Evolutionary conservation across 2,797 vertebrate species (phyloP), one percentile per base, ranked within the genome.

Genomic region (Cryptoblepharus egeriae): DNA sequence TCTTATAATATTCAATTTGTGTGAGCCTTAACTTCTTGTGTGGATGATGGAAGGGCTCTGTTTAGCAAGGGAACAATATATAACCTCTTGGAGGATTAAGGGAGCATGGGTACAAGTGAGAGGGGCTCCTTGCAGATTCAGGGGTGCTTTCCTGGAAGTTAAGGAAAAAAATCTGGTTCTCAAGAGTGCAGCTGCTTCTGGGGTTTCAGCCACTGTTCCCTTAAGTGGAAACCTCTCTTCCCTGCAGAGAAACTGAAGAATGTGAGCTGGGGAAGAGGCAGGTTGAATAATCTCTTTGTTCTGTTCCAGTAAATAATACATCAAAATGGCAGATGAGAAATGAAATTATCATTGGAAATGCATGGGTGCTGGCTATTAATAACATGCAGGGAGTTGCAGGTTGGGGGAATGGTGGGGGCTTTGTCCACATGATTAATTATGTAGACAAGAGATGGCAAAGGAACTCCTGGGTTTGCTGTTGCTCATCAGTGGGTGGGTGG

Each of bases 281-380:
- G 5, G 49, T 1, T 16, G n/a, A 35, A 26, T 24, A 26, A 35
- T 26, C 58, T 35, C 42, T 71, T 74, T 45, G 18, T 20, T 69
- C 82, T 73, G 87, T 32, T 65, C 71, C 70, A 45, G 83, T 95
- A 92, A 94, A 96, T 95, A 96, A 96, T 95, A 94, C 92, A 96
- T 96, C 94, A 96, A 91, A 95, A 92, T 93, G 90, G 91, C 77
- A 70, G 82, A 91, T 92, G 82, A 78, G 75, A 82, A 90, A 94
- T 95, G 92, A 93, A 90, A 95, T 81, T 69, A 82, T 84, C 82
- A 87, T 90, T 92, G 90, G 90, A 93, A 91, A 91, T 77, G 84
- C 83, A 79, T 85, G 83, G 55, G 75, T 86, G 89, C n/a, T 79
- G 82, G 57, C 15, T 75, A 87, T 95, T 96, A 96, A 96, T 96